phyloP scores from a whole-genome alignment of 1,140 invertebrate species.

The Eupristina koningsbergeri region DNA sequence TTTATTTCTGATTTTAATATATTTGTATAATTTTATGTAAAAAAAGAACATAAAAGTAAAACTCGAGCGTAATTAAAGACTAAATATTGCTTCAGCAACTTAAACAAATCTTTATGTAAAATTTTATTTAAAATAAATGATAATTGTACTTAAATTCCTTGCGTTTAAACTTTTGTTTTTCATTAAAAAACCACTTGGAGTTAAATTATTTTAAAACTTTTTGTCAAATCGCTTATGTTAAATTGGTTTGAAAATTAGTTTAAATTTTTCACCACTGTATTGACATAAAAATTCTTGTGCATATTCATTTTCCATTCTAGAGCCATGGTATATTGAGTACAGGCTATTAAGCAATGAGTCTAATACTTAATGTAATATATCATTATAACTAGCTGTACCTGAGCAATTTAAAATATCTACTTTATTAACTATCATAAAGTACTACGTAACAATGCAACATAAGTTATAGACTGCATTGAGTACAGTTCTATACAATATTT shows the following conservation, averaged over 20 bases:
- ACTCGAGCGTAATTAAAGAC: no score
- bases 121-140: no score
- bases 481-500: neutral
- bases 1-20: no score
- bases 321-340: neutral
- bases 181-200: no score
- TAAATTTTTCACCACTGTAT: neutral
- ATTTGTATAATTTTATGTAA: no score
- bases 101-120: no score
- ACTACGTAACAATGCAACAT: neutral
- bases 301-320: neutral
- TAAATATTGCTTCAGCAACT: no score
- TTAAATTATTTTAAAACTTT: no score
- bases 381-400: neutral
- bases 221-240: neutral
- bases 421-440: neutral
- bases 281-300: neutral
- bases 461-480: neutral
- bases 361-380: neutral
- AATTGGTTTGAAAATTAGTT: neutral
- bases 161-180: no score
- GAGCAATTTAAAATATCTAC: neutral
- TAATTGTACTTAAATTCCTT: no score
- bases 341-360: neutral
- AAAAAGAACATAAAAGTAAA: no score